Percentiles rank a stretch among this genome's conserved stretches.
Evolutionary conservation across 2,113 vertebrate species (phyloP).

Genomic region (Pipra filicauda): DNA sequence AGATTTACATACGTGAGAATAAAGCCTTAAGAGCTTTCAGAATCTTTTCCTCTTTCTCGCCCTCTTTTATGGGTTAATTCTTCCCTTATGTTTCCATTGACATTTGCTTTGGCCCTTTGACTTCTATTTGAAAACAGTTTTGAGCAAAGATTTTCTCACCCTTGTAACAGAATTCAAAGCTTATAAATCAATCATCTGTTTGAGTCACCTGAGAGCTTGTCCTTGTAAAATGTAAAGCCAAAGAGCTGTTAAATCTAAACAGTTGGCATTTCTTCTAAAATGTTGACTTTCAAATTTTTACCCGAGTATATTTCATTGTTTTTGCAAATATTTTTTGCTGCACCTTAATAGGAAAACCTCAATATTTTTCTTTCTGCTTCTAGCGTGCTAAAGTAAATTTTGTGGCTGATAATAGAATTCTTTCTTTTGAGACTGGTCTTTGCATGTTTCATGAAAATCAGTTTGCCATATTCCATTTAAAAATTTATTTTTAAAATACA

Average conservation of each 20-base stretch:
- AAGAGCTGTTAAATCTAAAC: not conserved
- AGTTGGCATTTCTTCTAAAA: not conserved
- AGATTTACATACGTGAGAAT: not conserved
- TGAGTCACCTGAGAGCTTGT: not conserved
- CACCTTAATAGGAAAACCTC: not conserved
- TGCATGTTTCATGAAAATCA: not conserved
- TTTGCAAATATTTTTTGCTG: not conserved
- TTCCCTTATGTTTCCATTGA: not conserved
- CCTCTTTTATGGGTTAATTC: not conserved
- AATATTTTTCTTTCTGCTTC: not conserved
- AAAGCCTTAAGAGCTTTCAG: not conserved
- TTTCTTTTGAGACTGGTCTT: not conserved
- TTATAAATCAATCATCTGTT: slow-evolving; percentile 14
- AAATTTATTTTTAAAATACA: not conserved
- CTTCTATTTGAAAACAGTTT: not conserved
- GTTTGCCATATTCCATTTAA: not conserved
- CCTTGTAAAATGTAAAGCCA: not conserved
- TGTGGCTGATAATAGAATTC: not conserved
- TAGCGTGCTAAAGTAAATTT: not conserved
- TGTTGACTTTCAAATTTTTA: not conserved
- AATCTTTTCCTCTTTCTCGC: not conserved
- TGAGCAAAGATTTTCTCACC: not conserved
- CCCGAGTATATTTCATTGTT: not conserved
- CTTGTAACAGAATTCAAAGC: not conserved
- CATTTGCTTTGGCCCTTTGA: not conserved